Percentiles rank a stretch among this genome's conserved stretches.
Evolutionary conservation across 2,888 invertebrate species (phyloP).

Genomic region (Tholera decimalis): DNA sequence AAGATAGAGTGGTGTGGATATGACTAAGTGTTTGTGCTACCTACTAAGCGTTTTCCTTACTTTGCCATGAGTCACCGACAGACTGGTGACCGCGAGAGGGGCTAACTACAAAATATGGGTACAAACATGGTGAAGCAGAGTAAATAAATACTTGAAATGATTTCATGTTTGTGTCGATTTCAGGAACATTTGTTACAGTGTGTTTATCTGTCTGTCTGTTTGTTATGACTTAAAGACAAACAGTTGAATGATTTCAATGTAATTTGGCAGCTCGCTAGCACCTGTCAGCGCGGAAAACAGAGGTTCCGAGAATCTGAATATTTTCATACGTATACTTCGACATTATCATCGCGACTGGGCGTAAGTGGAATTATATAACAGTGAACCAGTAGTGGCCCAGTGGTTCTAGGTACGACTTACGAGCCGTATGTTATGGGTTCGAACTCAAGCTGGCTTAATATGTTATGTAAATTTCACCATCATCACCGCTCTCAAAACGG

Average conservation of each 20-base stretch:
- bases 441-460: no score
- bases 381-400: no score
- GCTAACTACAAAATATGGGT: conserved; percentile 1
- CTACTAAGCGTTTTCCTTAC: conserved; percentile 53
- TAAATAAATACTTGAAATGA: conserved; percentile 5
- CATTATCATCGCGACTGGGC: no score
- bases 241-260: conserved; percentile 5
- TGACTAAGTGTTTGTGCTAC: conserved; percentile 57
- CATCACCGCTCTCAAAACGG: no score
- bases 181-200: conserved; percentile 5
- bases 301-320: neutral
- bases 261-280: conserved; percentile 3
- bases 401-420: no score
- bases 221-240: conserved; percentile 18
- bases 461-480: no score
- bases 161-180: conserved; percentile 11
- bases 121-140: conserved; percentile 12
- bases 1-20: conserved; percentile 29
- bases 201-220: conserved; percentile 17
- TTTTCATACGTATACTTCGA: neutral
- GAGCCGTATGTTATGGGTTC: no score
- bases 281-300: neutral
- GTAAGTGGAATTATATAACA: no score
- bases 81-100: conserved; percentile 32
- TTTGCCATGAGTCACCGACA: conserved; percentile 48